Base-by-base conservation (phyloP, 1,140 invertebrate genomes). In the Heliconius hermathena region DNA sequence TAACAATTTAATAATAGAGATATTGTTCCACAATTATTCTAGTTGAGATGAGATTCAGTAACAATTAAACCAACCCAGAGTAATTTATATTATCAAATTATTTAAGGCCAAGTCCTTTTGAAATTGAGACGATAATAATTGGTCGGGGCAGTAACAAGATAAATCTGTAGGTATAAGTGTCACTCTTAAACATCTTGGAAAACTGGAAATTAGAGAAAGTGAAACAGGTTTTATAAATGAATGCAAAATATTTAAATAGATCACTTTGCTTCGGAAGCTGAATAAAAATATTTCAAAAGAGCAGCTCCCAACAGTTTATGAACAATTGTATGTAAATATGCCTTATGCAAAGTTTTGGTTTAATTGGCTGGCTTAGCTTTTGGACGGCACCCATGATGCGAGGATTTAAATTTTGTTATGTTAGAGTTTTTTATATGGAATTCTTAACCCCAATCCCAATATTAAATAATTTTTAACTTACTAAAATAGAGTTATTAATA, bases 121-220 rank as follows among this genome's bases (percentile, higher is more conserved):
- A 66, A 66, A 66, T 66, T 66, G 60, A 66, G 22, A 66, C 60
- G 13, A 66, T 66, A 66, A 66, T 66, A 66, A 66, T 66, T 66
- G 60, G 22, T 66, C 29, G 26, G 60, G 22, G 60, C 11, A 29
- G 11, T 29, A 66, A 29, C 60, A 29, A 66, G 60, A 66, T 66
- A 66, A 29, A 66, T 66, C 22, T 29, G 9, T 26, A 57, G 54
- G 54, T 57, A 57, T 9, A 66, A 66, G 9, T 66, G 11, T 66
- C 16, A 66, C 13, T 66, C 60, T 66, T 29, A 29, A 11, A 26
- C 60, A 29, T 66, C 9, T 66, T 66, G 26, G 1, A 16, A 29
- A 3, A 29, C 22, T 66, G 3, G 0, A 66, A 29, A 66, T 66
- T 29, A 8, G 22, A 29, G 22, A 66, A 29, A 66, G 4, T 66